Conservation (phyloP, 1,140 invertebrate genomes). For the Myzus persicae region DNA sequence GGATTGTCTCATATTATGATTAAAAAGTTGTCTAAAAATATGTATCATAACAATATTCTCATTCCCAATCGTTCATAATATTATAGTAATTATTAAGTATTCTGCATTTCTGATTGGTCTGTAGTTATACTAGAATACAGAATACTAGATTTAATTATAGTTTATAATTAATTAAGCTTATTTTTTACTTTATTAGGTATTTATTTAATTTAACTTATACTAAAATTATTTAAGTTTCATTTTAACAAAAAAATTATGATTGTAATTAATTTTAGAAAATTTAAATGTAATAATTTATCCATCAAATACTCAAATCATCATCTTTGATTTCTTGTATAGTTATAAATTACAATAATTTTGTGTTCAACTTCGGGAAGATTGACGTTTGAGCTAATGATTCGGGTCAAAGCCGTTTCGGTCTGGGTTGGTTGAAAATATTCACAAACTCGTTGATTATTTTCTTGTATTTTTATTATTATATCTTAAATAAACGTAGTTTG, state of each 20-base stretch:
- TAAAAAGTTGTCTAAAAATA: no score
- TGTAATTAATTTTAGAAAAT: no score
- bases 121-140: neutral
- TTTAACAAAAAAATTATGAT: no score
- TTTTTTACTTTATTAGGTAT: no score
- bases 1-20: no score
- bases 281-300: neutral
- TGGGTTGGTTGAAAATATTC: neutral
- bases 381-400: neutral
- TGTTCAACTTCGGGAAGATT: neutral
- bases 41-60: no score
- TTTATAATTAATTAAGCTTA: no score
- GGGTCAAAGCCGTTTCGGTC: neutral
- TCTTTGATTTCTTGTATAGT: neutral
- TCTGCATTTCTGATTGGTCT: no score
- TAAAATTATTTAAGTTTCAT: no score
- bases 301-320: neutral
- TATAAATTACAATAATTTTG: neutral
- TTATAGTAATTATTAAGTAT: no score
- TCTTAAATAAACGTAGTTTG: neutral
- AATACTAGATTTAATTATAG: neutral
- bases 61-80: no score
- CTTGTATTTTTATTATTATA: neutral
- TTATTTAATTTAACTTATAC: no score
- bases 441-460: neutral